Conservation (phyloP, 2,113 vertebrate genomes). For the Corythoichthys haematopterus region DNA sequence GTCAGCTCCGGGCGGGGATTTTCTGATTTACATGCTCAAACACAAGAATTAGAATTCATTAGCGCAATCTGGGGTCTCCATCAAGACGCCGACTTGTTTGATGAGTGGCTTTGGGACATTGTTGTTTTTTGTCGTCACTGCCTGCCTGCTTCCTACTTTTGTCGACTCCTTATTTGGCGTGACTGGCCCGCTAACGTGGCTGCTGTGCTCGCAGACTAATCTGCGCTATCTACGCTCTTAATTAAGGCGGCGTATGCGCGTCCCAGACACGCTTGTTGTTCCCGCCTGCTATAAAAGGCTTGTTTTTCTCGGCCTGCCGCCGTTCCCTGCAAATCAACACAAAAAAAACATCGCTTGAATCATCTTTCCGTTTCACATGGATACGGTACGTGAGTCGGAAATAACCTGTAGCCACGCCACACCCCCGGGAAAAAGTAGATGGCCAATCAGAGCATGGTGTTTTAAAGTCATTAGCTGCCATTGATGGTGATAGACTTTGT, state of each 20-base stretch:
- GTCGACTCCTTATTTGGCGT: constrained; percentile 60
- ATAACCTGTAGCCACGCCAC: neutral
- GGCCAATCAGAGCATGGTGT: neutral
- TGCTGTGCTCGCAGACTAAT: constrained; percentile 65
- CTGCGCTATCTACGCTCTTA: constrained; percentile 60
- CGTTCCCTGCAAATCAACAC: constrained; percentile 16
- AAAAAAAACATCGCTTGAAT: constrained; percentile 3
- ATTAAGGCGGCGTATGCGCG: constrained; percentile 55
- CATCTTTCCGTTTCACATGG: constrained; percentile 2
- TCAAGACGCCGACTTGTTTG: constrained; percentile 75
- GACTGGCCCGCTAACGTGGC: constrained; percentile 55
- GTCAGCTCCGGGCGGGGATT: constrained; percentile 66
- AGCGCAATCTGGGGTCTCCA: constrained; percentile 70
- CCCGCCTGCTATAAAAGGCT: constrained; percentile 20
- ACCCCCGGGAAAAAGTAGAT: neutral
- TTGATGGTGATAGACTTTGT: too few relatives aligned
- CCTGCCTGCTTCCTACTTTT: constrained; percentile 63
- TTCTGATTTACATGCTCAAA: constrained; percentile 75
- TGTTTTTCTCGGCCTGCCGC: constrained; percentile 34
- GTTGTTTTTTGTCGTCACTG: constrained; percentile 48
- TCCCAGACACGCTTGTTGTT: constrained; percentile 60
- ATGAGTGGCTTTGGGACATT: constrained; percentile 75
- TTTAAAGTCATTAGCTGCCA: too few relatives aligned
- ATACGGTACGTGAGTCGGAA: neutral
- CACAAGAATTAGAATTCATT: constrained; percentile 78